phyloP scores from a whole-genome alignment of 2,888 invertebrate species.

The Hofmannophila pseudospretella region DNA sequence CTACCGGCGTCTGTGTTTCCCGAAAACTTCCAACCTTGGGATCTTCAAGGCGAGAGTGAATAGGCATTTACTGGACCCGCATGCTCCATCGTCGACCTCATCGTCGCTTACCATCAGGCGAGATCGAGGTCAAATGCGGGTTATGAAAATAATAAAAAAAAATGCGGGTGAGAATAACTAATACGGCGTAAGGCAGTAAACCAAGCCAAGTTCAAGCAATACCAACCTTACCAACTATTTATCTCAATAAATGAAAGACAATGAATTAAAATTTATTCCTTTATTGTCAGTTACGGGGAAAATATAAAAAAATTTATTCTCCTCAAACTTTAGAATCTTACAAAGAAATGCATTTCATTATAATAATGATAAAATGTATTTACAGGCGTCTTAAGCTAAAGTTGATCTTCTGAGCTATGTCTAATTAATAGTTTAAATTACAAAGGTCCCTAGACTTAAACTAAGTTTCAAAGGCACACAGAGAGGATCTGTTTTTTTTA shows the following conservation, averaged over 20 bases:
- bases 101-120: too few relatives aligned
- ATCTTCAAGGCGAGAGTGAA: too few relatives aligned
- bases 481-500: conserved; percentile 23
- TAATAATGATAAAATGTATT: conserved; percentile 72
- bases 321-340: conserved; percentile 62
- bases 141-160: too few relatives aligned
- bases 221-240: too few relatives aligned
- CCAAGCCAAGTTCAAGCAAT: too few relatives aligned
- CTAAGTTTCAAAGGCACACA: conserved; percentile 54
- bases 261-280: conserved; percentile 55
- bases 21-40: too few relatives aligned
- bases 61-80: too few relatives aligned
- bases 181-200: too few relatives aligned
- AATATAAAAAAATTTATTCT: conserved; percentile 70
- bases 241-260: conserved; percentile 23
- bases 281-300: conserved; percentile 74
- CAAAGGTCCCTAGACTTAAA: conserved; percentile 34
- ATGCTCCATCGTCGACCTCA: too few relatives aligned
- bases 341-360: conserved; percentile 74
- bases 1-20: too few relatives aligned
- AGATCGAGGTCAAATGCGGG: too few relatives aligned
- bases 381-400: conserved; percentile 50
- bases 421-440: conserved; percentile 57
- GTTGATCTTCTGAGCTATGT: conserved; percentile 26
- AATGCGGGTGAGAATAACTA: too few relatives aligned